These are phyloP conservation scores for Papilio dardanus DNA, from an alignment of 1,140 invertebrate genomes.

Conservation along the genomic window DNA sequence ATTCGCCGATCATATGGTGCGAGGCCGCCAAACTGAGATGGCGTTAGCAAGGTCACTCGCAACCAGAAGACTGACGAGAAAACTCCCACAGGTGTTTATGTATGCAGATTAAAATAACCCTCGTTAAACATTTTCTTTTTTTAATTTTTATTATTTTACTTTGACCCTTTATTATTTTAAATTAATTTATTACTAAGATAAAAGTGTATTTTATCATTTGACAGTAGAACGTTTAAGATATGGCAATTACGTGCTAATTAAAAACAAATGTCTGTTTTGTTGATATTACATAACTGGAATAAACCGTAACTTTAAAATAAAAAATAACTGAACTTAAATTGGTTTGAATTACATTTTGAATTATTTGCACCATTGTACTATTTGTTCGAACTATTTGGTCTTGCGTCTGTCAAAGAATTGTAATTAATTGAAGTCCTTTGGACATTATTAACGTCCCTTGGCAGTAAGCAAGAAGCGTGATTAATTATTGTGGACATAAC, in stretches of 20 bases:
- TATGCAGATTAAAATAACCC: conserved; percentile 16
- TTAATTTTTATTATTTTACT: not conserved
- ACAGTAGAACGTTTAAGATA: not conserved
- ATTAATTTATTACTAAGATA: not conserved
- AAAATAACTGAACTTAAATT: not conserved
- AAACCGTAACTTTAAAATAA: not conserved
- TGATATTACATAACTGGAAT: not conserved
- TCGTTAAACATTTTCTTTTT: not conserved
- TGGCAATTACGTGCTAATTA: not conserved
- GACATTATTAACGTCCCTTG: conserved; percentile 69
- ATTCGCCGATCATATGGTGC: conserved; percentile 58
- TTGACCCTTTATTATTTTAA: not conserved
- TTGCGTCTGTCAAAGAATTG: conserved; percentile 65
- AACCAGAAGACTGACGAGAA: conserved; percentile 27
- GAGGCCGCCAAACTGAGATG: conserved; percentile 57
- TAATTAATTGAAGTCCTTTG: conserved; percentile 74
- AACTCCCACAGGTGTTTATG: conserved; percentile 29
- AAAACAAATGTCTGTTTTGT: not conserved
- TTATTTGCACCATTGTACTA: conserved; percentile 13
- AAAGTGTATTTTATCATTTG: not conserved
- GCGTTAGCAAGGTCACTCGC: conserved; percentile 53
- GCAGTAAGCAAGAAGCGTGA: conserved; percentile 63
- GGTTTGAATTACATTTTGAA: not conserved
- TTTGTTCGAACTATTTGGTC: conserved; percentile 68
- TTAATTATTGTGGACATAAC: conserved; percentile 72